phyloP scores from a whole-genome alignment of 2,113 vertebrate genomes.

The Oreochromis niloticus region DNA sequence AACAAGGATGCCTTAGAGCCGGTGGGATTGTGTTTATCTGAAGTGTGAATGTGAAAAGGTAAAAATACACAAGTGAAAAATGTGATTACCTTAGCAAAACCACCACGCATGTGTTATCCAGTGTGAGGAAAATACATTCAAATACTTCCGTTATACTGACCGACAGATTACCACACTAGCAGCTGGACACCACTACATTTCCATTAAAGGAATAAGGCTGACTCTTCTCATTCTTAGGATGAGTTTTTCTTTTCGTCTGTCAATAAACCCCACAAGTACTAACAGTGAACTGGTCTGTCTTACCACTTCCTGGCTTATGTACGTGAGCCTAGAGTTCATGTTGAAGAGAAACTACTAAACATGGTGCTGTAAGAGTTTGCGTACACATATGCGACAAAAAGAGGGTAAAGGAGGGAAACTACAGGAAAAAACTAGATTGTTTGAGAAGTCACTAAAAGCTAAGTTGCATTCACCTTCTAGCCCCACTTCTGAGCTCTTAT shows the following conservation, averaged over 20 bases:
- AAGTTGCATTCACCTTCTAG: not conserved
- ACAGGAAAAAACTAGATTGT: not conserved
- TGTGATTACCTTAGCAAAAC: not conserved
- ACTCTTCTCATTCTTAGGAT: not conserved
- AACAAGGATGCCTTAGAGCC: not conserved
- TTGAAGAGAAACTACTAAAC: not conserved
- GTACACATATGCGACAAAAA: too few relatives aligned
- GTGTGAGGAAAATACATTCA: slow-evolving; percentile 30
- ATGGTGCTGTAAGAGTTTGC: not conserved
- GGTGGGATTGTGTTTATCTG: not conserved
- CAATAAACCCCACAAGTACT: not conserved
- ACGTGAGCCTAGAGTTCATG: not conserved
- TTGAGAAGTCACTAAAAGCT: not conserved
- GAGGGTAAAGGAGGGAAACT: not conserved
- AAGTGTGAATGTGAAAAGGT: not conserved
- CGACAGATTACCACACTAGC: not conserved
- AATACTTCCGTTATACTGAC: slow-evolving; percentile 8
- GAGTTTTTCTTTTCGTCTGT: not conserved
- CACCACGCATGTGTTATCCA: not conserved
- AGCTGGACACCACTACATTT: not conserved
- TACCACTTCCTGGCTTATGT: not conserved
- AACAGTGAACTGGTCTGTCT: not conserved
- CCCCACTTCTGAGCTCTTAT: not conserved
- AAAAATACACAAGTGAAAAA: not conserved
- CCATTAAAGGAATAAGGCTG: not conserved